Percentiles rank a stretch among this genome's conserved stretches.
Evolutionary conservation across 2,888 invertebrate genomes (phyloP).

Genomic region (Lithodes maja): DNA sequence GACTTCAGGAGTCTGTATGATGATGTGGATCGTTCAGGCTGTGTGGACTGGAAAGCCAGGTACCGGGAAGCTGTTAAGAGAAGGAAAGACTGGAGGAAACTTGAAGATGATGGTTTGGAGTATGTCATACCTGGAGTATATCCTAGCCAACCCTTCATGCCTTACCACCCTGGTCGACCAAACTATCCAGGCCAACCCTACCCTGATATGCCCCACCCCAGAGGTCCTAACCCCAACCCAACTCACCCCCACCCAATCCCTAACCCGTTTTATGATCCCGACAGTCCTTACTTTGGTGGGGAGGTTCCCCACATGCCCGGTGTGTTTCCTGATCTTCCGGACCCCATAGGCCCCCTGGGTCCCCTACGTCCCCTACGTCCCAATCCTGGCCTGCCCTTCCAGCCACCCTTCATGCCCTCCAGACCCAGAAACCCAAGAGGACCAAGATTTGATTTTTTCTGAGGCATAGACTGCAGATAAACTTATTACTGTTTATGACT

Average conservation of each 20-base stretch:
- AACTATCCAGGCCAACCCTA: constrained; percentile 10
- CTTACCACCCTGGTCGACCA: constrained; percentile 20
- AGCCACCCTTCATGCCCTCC: constrained; percentile 53
- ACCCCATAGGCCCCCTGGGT: constrained; percentile 38
- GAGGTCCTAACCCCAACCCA: constrained; percentile 48
- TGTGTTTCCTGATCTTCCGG: constrained; percentile 40
- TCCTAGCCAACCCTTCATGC: constrained; percentile 36
- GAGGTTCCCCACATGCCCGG: constrained; percentile 59
- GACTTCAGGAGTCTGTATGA: constrained; percentile 51
- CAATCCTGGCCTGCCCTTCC: constrained; percentile 28
- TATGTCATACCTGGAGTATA: constrained; percentile 27
- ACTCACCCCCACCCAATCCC: constrained; percentile 49
- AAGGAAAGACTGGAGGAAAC: constrained; percentile 37
- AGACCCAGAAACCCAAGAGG: constrained; percentile 51
- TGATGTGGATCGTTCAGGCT: background rate
- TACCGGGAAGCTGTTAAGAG: constrained; percentile 48
- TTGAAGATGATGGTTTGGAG: constrained; percentile 2
- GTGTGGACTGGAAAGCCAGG: constrained; percentile 48
- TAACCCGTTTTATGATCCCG: constrained; percentile 67
- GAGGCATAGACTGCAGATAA: background rate
- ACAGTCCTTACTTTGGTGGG: constrained; percentile 67
- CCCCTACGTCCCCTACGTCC: constrained; percentile 29
- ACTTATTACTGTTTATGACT: too few species aligned
- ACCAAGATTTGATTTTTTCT: constrained; percentile 61
- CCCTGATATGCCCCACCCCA: constrained; percentile 54